Conservation (phyloP, 2,797 vertebrate genomes). For the Anabacerthia variegaticeps region DNA sequence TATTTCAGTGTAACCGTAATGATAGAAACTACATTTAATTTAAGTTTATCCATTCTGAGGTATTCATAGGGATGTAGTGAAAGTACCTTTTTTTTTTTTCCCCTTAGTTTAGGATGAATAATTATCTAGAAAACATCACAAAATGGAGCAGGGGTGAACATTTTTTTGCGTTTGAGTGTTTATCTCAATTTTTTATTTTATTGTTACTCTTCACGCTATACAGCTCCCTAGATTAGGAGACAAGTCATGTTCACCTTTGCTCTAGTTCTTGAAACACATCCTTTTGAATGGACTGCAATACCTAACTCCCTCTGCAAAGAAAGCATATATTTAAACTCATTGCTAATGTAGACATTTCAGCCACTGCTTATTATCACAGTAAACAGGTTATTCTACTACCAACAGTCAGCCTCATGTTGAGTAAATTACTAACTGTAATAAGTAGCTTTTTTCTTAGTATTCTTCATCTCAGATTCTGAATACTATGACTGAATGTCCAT, state of each 20-base stretch:
- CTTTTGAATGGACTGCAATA: not conserved
- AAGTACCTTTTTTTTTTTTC: not conserved
- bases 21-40: not conserved
- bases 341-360: not conserved
- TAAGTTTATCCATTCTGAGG: not conserved
- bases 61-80: not conserved
- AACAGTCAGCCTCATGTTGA: not conserved
- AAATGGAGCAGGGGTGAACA: not conserved
- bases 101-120: not conserved
- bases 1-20: not conserved
- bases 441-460: not conserved
- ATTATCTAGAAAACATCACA: not conserved
- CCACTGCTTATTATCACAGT: not conserved
- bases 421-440: not conserved
- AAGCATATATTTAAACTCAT: not conserved
- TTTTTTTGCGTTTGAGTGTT: not conserved
- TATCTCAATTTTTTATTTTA: not conserved
- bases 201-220: not conserved
- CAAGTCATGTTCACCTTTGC: not conserved
- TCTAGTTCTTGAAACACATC: not conserved
- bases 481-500: not conserved
- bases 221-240: not conserved
- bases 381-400: not conserved
- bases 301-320: not conserved
- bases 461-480: not conserved